Evolutionary conservation across 1,140 invertebrate species (phyloP), one percentile per base, ranked within the genome.

Genomic region (Kradibia gibbosae): DNA sequence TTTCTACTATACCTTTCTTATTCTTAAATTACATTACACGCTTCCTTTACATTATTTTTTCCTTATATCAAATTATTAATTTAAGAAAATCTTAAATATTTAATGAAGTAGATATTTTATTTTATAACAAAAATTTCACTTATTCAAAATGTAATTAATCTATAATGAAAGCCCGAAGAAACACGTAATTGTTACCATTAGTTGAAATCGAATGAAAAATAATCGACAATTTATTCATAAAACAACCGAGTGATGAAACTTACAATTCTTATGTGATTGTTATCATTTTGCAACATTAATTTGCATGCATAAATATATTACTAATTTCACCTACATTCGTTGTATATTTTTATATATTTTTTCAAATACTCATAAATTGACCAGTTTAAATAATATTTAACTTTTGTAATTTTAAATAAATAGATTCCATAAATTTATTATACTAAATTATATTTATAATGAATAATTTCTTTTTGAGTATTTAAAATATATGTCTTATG

Each of bases 301-400:
- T 60, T 60, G 53, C 31, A 76, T 76, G n/a, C 74, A 39, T 62
- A 60, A 60, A 28, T 48, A 57, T 75, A 11, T 39, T 28, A 34
- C 10, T 25, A 39, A 75, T 55, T 31, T 75, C n/a, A 75, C 22
- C 13, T 75, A 10, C 50, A 13, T 34, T 39, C 20, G 28, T 74
- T 57, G 34, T n/a, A 31, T 31, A 1, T 3, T 67, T 67, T 34
- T n/a, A 20, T 20, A 20, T 36, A 65, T 36, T 11, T 65, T 65
- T n/a, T 39, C 62, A 22, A 48, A 71, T 48, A 71, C 48, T 22
- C n/a, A 3, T 48, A 28, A 71, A 17, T 53, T 3, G 3, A 11
- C 22, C 22, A 11, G 5, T 3, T 53, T 20, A 4, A 3, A 22
- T 53, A 3, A 22, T 17, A 53, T 53, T 53, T 53, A 11, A 22